Conservation (phyloP, 2,888 invertebrate genomes). For the Oxyteleia sp. region DNA sequence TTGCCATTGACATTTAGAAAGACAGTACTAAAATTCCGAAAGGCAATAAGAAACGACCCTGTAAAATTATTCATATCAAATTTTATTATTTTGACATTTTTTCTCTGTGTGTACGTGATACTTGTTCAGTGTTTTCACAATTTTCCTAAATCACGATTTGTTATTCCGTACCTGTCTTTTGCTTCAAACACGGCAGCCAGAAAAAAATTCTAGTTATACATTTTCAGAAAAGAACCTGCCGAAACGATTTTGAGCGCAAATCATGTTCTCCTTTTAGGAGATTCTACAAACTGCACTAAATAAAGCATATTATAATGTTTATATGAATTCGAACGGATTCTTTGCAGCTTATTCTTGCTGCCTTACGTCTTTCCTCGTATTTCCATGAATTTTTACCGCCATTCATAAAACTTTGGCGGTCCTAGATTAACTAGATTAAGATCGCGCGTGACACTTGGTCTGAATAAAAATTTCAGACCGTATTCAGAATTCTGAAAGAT, state of each 20-base stretch:
- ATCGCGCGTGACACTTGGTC: conserved; percentile 67
- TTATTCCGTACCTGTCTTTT: conserved; percentile 49
- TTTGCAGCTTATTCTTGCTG: too few species aligned
- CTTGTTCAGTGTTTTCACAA: conserved; percentile 56
- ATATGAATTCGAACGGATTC: too few species aligned
- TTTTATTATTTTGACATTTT: conserved; percentile 60
- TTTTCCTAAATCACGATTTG: conserved; percentile 54
- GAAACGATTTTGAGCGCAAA: conserved; percentile 62
- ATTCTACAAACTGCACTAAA: conserved; percentile 61
- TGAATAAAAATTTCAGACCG: conserved; percentile 53
- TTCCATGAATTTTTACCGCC: too few species aligned
- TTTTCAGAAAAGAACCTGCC: conserved; percentile 54
- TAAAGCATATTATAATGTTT: conserved; percentile 63
- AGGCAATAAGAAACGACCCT: conserved; percentile 45
- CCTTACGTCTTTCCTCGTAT: too few species aligned
- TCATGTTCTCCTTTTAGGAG: conserved; percentile 51
- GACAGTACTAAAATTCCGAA: conserved; percentile 19
- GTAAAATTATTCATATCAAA: conserved; percentile 62
- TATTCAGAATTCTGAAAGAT: conserved; percentile 56
- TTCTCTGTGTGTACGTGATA: conserved; percentile 14
- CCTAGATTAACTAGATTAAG: conserved; percentile 70
- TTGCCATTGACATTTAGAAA: conserved; percentile 51
- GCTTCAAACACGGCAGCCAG: conserved; percentile 19
- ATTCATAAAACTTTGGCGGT: too few species aligned
- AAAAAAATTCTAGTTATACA: conserved; percentile 47